Percentiles rank a stretch among this genome's conserved stretches.
These are phyloP conservation scores for Lagocephalus sceleratus DNA, from an alignment of 2,797 vertebrate species.

Conservation along the genomic window DNA sequence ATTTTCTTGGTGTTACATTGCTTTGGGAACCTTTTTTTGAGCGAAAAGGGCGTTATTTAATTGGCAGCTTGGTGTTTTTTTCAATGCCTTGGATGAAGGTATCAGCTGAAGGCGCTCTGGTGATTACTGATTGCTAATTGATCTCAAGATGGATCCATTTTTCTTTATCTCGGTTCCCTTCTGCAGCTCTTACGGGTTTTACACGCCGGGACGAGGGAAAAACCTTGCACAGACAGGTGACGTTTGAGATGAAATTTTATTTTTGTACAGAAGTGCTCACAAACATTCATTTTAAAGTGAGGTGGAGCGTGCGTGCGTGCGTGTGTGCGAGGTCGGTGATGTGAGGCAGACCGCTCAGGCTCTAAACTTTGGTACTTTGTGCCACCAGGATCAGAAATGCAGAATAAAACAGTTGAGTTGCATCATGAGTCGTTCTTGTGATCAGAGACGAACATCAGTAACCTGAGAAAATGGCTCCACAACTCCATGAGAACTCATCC, in stretches of 20 bases:
- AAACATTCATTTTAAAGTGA: conserved; percentile 53
- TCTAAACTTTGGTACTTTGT: conserved; percentile 78
- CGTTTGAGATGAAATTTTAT: conserved; percentile 42
- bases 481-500: neutral
- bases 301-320: conserved; percentile 27
- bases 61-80: too few species aligned
- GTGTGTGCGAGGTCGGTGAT: neutral
- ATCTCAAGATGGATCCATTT: too few species aligned
- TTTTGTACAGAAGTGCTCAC: conserved; percentile 35
- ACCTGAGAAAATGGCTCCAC: neutral
- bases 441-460: neutral
- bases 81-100: too few species aligned
- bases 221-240: conserved; percentile 42
- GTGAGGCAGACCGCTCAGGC: conserved; percentile 31
- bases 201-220: conserved; percentile 23
- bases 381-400: too few species aligned
- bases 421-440: neutral
- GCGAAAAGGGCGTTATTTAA: too few species aligned
- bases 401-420: neutral
- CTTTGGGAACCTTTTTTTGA: too few species aligned
- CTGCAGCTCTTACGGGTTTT: neutral
- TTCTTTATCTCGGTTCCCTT: too few species aligned
- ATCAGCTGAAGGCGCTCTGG: too few species aligned
- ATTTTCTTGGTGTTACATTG: too few species aligned
- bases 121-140: too few species aligned